These are phyloP conservation scores for Dicrostonyx torquatus DNA, from an alignment of 2,797 vertebrate genomes.

Conservation along the genomic window DNA sequence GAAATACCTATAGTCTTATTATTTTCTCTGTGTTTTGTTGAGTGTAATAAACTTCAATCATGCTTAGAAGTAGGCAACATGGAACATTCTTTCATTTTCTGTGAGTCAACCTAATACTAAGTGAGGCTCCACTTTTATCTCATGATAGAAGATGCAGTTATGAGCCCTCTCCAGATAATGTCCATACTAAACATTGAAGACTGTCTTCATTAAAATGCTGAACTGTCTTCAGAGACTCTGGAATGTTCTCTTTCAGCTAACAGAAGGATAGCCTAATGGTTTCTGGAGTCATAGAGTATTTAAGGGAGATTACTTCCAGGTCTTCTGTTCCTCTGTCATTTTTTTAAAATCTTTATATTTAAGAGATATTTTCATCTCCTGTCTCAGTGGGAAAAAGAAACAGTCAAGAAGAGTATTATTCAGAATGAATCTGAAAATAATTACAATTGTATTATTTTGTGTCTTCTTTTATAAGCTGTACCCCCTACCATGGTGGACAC, in stretches of 20 bases:
- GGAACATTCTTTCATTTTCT: neutral
- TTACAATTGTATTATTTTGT: neutral
- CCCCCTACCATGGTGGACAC: neutral
- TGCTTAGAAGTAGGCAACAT: neutral
- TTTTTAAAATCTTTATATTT: neutral
- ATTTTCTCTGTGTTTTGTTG: neutral
- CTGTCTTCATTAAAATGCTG: neutral
- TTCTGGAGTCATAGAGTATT: neutral
- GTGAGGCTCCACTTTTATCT: neutral
- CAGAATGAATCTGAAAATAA: neutral
- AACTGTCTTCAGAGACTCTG: neutral
- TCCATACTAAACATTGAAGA: neutral
- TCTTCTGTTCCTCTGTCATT: neutral
- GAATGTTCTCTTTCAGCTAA: neutral
- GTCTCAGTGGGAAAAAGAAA: neutral
- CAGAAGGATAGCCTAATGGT: neutral
- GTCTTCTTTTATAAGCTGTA: neutral
- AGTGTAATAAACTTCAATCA: neutral
- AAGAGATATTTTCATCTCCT: neutral
- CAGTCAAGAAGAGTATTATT: neutral
- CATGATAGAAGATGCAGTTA: neutral
- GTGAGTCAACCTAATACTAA: neutral
- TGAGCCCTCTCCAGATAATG: neutral
- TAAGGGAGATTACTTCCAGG: neutral
- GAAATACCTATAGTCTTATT: neutral